Evolutionary conservation across 2,113 vertebrate species (phyloP).

Genomic region (Pangasianodon gigas): DNA sequence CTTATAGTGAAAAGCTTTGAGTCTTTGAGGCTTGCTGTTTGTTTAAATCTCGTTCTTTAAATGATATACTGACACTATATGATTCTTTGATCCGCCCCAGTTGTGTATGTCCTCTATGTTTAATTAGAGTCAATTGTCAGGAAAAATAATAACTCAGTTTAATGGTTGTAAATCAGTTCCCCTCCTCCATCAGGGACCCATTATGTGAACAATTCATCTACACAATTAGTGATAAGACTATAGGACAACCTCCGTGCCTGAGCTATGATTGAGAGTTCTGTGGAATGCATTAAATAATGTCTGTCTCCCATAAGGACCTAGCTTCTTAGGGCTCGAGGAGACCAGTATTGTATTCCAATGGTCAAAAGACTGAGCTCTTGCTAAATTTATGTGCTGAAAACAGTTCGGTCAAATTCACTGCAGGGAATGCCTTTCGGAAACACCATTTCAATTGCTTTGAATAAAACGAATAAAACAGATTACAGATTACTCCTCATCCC

Average conservation of each 20-base stretch:
- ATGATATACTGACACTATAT: not conserved
- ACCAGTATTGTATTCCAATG: conserved; percentile 12
- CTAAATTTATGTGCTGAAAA: not conserved
- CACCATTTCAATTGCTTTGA: not conserved
- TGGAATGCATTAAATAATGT: conserved; percentile 50
- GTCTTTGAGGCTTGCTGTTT: not conserved
- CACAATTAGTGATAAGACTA: conserved; percentile 57
- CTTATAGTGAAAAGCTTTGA: not conserved
- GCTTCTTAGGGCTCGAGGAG: conserved; percentile 24
- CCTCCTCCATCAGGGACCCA: conserved; percentile 51
- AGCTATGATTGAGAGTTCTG: conserved; percentile 28
- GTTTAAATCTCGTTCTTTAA: not conserved
- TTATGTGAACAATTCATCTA: conserved; percentile 57
- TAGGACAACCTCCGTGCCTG: conserved; percentile 42
- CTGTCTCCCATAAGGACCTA: conserved; percentile 38
- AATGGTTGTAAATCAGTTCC: conserved; percentile 53
- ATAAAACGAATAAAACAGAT: conserved; percentile 4
- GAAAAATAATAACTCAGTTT: conserved; percentile 52
- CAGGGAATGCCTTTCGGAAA: conserved; percentile 11
- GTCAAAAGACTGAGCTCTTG: conserved; percentile 30
- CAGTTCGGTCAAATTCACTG: not conserved
- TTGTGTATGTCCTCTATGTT: conserved; percentile 46
- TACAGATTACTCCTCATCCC: conserved; percentile 1
- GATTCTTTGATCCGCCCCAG: conserved; percentile 31
- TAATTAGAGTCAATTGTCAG: conserved; percentile 55